Conservation (phyloP, 2,113 vertebrate genomes). For the Pardalotus punctatus region DNA sequence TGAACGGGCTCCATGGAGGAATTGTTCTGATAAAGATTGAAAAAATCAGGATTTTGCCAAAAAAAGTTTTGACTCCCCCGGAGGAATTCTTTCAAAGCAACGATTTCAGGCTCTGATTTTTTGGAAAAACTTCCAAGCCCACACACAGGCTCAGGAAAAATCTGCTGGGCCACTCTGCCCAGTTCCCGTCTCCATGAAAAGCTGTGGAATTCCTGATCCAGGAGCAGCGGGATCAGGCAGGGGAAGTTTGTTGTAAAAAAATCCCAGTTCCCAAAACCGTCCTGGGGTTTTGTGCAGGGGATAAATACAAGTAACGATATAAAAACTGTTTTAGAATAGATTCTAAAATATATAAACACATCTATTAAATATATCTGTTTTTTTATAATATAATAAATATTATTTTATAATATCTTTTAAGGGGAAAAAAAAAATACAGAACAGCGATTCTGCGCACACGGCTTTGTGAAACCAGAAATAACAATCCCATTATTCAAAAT, state of each 20-base stretch:
- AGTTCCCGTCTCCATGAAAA: neutral
- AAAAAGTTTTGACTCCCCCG: neutral
- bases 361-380: neutral
- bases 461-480: neutral
- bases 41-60: neutral
- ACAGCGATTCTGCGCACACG: neutral
- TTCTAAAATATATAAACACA: too few species aligned
- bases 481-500: neutral
- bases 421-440: neutral
- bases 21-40: neutral
- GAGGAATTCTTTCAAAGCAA: conserved; percentile 19
- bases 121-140: conserved; percentile 18
- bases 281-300: neutral
- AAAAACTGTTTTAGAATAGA: too few species aligned
- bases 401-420: neutral
- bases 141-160: neutral
- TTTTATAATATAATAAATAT: neutral
- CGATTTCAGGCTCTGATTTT: conserved; percentile 20
- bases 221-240: neutral
- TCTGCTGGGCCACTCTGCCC: neutral
- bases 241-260: neutral
- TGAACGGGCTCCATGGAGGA: neutral
- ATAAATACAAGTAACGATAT: neutral
- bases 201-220: neutral
- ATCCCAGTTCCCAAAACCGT: neutral